phyloP scores from a whole-genome alignment of 2,888 invertebrate species.

The Ormyrus rosae region DNA sequence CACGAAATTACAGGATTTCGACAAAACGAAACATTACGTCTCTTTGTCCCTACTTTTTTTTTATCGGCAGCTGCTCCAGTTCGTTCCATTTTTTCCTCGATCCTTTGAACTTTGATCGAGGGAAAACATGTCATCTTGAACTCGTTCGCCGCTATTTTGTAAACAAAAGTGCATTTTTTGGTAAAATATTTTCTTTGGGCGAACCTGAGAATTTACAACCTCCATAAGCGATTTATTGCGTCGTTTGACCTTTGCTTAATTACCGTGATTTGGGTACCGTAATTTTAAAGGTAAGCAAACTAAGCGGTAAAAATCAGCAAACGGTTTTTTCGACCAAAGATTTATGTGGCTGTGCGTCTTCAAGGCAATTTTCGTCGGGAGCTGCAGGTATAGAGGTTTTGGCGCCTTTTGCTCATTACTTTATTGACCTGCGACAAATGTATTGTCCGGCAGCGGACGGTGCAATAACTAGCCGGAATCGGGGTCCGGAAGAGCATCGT shows the following conservation, averaged over 20 bases:
- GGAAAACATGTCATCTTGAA: slow-evolving; percentile 33
- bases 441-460: not conserved
- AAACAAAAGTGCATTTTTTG: not conserved
- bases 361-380: not conserved
- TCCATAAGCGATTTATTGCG: too few relatives aligned
- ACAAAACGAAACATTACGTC: slow-evolving; percentile 61
- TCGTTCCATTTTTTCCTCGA: slow-evolving; percentile 18
- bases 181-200: not conserved
- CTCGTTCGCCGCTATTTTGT: slow-evolving; percentile 10
- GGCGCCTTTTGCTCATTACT: slow-evolving; percentile 42
- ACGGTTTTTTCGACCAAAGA: not conserved
- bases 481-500: not conserved
- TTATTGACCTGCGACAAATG: slow-evolving; percentile 41
- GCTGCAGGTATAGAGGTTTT: slow-evolving; percentile 18
- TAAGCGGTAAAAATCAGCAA: not conserved
- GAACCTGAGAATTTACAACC: not conserved
- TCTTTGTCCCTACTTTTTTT: slow-evolving; percentile 60
- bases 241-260: not conserved
- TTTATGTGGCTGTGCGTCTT: not conserved
- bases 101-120: slow-evolving; percentile 22
- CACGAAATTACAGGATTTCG: slow-evolving; percentile 71
- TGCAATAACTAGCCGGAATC: not conserved
- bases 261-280: slow-evolving; percentile 13
- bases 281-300: slow-evolving; percentile 32
- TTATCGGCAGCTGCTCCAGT: slow-evolving; percentile 15